These are phyloP conservation scores for Melipona beecheii DNA, from an alignment of 2,888 invertebrate genomes.

Conservation along the genomic window DNA sequence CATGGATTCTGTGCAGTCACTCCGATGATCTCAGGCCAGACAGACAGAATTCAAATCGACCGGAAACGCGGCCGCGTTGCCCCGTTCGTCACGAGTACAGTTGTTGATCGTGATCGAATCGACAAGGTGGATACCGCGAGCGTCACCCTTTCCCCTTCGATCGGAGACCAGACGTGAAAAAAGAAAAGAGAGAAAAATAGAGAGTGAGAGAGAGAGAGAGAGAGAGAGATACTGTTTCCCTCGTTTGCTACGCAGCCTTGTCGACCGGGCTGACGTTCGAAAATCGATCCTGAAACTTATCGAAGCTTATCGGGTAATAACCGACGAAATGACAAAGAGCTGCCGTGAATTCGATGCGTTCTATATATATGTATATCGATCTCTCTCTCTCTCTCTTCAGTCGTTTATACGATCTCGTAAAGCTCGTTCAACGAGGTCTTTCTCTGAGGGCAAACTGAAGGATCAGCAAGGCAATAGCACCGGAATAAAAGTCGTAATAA, in stretches of 20 bases:
- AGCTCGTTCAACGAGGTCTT: slow-evolving; percentile 35
- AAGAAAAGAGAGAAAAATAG: slow-evolving; percentile 4
- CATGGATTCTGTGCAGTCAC: background rate
- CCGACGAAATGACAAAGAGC: slow-evolving; percentile 72
- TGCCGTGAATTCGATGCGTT: slow-evolving; percentile 45
- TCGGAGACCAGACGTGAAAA: background rate
- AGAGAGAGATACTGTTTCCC: slow-evolving; percentile 22
- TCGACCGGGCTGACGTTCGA: slow-evolving; percentile 64
- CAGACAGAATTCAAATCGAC: slow-evolving; percentile 29
- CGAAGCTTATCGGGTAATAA: slow-evolving; percentile 75
- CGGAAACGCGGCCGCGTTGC: slow-evolving; percentile 7
- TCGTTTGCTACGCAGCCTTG: slow-evolving; percentile 49
- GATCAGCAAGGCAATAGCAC: slow-evolving; percentile 18
- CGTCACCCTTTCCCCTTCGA: background rate
- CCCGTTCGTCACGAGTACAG: slow-evolving; percentile 22
- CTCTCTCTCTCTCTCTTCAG: slow-evolving; percentile 16
- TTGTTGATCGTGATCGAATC: slow-evolving; percentile 46
- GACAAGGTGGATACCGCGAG: slow-evolving; percentile 23
- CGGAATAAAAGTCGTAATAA: slow-evolving; percentile 24
- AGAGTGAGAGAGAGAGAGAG: background rate
- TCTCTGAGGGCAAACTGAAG: slow-evolving; percentile 5
- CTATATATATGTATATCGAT: slow-evolving; percentile 33
- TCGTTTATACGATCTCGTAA: slow-evolving; percentile 59
- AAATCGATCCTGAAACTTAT: slow-evolving; percentile 78
- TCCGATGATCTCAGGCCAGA: background rate